Evolutionary conservation across 1,140 invertebrate species (phyloP).

Genomic region (Drosophila dunni): DNA sequence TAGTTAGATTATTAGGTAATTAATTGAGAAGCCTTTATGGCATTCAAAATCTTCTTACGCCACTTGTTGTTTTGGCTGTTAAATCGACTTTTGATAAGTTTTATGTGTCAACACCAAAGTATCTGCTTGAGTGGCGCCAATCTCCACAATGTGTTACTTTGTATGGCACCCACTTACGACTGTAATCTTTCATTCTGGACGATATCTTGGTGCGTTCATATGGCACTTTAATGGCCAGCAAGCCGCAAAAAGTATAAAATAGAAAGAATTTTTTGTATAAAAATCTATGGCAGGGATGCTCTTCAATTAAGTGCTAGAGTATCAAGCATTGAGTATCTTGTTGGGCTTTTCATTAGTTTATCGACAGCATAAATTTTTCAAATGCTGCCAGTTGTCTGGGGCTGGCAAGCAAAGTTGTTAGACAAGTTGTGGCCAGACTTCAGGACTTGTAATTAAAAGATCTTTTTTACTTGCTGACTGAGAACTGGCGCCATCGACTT

Average conservation of each 20-base stretch:
- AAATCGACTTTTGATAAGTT: constrained; percentile 37
- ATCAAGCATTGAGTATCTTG: constrained; percentile 38
- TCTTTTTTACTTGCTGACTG: constrained; percentile 8
- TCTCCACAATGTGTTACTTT: constrained; percentile 37
- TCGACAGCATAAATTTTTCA: constrained; percentile 71
- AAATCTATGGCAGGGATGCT: constrained; percentile 58
- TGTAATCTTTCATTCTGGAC: constrained; percentile 41
- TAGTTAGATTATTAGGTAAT: too few species aligned
- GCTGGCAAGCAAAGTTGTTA: constrained; percentile 51
- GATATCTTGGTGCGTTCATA: constrained; percentile 22
- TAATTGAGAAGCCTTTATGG: too few species aligned
- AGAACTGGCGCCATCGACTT: constrained; percentile 52
- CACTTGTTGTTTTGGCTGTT: constrained; percentile 3
- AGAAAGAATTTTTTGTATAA: constrained; percentile 7
- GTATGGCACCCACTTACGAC: constrained; percentile 50
- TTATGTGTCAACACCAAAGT: constrained; percentile 49
- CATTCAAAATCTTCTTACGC: neutral
- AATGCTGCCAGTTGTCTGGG: constrained; percentile 51
- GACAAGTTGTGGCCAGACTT: constrained; percentile 32
- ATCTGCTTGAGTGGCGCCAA: constrained; percentile 36
- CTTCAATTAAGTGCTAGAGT: constrained; percentile 64
- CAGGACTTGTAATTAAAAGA: constrained; percentile 68
- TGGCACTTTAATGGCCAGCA: constrained; percentile 13
- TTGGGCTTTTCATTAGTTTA: constrained; percentile 77
- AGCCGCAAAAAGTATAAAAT: constrained; percentile 6